phyloP scores from a whole-genome alignment of 2,888 invertebrate genomes.

The Alentia gelatinosa region DNA sequence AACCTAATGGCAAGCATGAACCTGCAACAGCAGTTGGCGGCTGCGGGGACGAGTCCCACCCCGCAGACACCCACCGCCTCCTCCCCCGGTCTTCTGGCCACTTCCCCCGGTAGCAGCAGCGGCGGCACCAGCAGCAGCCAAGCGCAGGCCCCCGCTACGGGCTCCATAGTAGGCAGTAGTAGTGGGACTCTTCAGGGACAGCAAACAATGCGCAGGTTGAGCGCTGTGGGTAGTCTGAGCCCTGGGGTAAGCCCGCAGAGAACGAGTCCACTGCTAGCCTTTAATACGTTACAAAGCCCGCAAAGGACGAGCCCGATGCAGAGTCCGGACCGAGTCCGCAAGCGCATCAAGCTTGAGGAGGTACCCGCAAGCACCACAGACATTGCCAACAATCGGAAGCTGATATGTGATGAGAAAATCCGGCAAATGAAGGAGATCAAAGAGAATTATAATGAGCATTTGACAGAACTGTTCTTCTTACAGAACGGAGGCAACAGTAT shows the following conservation, averaged over 20 bases:
- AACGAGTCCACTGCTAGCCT: conserved; percentile 39
- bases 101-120: not conserved
- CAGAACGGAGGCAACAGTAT: conserved; percentile 93
- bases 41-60: conserved; percentile 17
- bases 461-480: conserved; percentile 91
- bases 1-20: conserved; percentile 55
- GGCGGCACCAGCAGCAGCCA: not conserved
- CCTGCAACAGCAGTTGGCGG: conserved; percentile 49
- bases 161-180: not conserved
- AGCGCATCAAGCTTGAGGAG: conserved; percentile 75
- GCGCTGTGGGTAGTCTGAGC: conserved; percentile 36
- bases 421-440: conserved; percentile 75
- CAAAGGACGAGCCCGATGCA: conserved; percentile 50
- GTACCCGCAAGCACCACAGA: conserved; percentile 73
- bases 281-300: not conserved
- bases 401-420: conserved; percentile 69
- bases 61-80: not conserved
- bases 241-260: conserved; percentile 36
- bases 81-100: not conserved
- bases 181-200: not conserved
- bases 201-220: not conserved
- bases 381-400: conserved; percentile 71
- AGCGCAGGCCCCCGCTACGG: not conserved
- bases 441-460: conserved; percentile 79
- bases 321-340: conserved; percentile 64